phyloP scores from a whole-genome alignment of 2,797 vertebrate species.

The Eospalax fontanierii region DNA sequence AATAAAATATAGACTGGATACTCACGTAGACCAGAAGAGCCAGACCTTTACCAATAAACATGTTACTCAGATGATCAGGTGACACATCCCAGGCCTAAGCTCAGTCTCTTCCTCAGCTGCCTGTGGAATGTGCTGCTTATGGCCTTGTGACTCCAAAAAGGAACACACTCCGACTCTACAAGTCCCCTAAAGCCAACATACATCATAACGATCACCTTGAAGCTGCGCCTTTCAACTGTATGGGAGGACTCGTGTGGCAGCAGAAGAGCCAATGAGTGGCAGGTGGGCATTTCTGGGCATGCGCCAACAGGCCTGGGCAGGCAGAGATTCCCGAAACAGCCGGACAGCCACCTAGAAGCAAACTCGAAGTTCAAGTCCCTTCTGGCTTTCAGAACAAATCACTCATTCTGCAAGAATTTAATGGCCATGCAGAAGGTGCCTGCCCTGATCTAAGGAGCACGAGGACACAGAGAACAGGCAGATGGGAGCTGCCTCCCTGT shows the following conservation, averaged over 20 bases:
- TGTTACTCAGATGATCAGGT: not conserved
- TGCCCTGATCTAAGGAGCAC: not conserved
- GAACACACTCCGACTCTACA: not conserved
- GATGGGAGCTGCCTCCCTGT: not conserved
- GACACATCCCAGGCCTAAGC: not conserved
- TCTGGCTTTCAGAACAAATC: not conserved
- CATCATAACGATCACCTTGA: no score
- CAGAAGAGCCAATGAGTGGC: not conserved
- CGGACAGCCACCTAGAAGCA: not conserved
- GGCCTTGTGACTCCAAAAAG: not conserved
- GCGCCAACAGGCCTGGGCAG: no score
- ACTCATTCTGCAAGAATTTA: not conserved
- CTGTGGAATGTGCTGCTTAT: not conserved
- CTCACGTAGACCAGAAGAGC: not conserved
- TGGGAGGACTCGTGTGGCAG: no score
- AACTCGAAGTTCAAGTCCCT: not conserved
- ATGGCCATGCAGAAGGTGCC: rapidly evolving
- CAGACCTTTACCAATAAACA: not conserved
- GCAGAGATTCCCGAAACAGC: not conserved
- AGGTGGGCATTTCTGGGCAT: not conserved
- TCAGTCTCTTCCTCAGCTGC: not conserved
- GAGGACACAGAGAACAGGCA: rapidly evolving
- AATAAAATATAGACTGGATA: no score
- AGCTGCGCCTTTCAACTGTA: not conserved
- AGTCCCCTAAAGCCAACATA: rapidly evolving